These are phyloP conservation scores for Drosophila nigromelanica DNA, from an alignment of 1,140 invertebrate species.

Conservation along the genomic window DNA sequence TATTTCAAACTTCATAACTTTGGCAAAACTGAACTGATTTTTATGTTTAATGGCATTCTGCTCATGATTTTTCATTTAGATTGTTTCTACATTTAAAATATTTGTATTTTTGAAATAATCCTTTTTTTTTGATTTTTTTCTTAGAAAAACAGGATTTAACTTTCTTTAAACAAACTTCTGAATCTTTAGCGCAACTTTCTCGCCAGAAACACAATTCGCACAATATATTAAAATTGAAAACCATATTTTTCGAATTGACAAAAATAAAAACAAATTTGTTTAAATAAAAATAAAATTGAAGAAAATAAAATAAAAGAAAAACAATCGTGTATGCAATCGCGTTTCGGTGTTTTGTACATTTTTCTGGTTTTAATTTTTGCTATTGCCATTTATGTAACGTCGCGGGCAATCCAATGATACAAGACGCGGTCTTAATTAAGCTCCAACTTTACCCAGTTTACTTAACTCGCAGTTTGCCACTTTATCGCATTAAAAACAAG, in stretches of 20 bases:
- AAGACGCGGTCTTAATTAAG: conserved; percentile 71
- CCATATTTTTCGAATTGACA: not conserved
- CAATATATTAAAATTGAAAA: conserved; percentile 9
- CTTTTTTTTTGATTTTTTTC: too few relatives aligned
- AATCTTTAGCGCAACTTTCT: conserved; percentile 17
- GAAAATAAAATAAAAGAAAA: not conserved
- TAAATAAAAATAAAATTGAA: not conserved
- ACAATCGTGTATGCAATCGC: conserved; percentile 19
- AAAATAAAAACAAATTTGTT: not conserved
- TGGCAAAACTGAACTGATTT: too few relatives aligned
- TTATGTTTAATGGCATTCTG: too few relatives aligned
- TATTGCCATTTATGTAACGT: conserved; percentile 60
- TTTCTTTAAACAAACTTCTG: conserved; percentile 30
- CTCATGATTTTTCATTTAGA: too few relatives aligned
- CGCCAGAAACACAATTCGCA: conserved; percentile 1
- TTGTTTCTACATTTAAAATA: too few relatives aligned
- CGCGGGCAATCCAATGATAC: conserved; percentile 39
- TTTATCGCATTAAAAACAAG: conserved; percentile 20
- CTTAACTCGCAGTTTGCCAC: conserved; percentile 33
- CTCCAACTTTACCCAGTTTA: conserved; percentile 42
- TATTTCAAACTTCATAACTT: too few relatives aligned
- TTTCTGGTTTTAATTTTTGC: conserved; percentile 27
- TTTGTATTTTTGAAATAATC: too few relatives aligned
- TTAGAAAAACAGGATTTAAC: not conserved
- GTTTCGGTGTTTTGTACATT: conserved; percentile 13